A percentile compares a stretch with the other conserved stretches of the same genome.
Evolutionary conservation across 2,797 vertebrate genomes (phyloP).

Genomic region (Oophaga sylvatica): DNA sequence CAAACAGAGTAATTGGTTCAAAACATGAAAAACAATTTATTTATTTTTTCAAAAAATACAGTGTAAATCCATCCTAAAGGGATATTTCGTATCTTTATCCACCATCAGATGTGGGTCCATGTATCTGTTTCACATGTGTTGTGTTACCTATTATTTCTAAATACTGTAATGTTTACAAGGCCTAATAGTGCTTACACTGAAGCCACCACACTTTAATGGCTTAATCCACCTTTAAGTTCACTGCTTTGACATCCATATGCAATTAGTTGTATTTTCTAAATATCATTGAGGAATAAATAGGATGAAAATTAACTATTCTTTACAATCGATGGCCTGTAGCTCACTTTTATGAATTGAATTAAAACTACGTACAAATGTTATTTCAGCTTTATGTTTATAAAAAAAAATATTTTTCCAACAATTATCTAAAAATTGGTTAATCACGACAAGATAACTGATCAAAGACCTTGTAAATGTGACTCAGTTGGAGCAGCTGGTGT

Average conservation of each 20-base stretch:
- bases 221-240: conserved; percentile 10
- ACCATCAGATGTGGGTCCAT: no score
- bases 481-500: conserved; percentile 74
- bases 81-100: no score
- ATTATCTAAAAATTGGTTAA: conserved; percentile 70
- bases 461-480: conserved; percentile 72
- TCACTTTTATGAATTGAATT: conserved; percentile 48
- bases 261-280: conserved; percentile 52
- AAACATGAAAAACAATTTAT: no score
- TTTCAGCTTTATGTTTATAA: conserved; percentile 63
- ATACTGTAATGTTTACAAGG: background rate
- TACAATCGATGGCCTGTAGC: background rate
- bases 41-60: no score
- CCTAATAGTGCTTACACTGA: background rate
- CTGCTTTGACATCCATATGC: conserved; percentile 27
- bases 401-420: conserved; percentile 44
- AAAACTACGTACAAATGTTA: conserved; percentile 60
- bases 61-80: no score
- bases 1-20: no score
- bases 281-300: conserved; percentile 31
- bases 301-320: conserved; percentile 41
- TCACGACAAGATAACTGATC: conserved; percentile 74
- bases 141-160: background rate
- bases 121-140: background rate
- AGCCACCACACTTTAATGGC: background rate